Evolutionary conservation across 2,888 invertebrate genomes (phyloP).

Genomic region (Zygogramma bicolorata): DNA sequence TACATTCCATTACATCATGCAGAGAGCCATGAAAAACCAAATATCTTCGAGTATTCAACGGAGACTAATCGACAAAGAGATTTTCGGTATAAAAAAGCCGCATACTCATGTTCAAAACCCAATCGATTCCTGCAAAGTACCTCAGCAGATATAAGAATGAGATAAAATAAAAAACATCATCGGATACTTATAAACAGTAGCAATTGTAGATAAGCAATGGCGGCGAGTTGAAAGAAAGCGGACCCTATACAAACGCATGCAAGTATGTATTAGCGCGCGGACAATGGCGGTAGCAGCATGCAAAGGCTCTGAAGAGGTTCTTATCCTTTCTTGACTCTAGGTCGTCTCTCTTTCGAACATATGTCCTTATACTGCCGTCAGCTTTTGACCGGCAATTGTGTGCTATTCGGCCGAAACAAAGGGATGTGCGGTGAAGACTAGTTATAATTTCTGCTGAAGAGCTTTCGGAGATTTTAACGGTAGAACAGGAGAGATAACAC

Average conservation of each 20-base stretch:
- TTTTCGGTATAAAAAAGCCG: too few relatives aligned
- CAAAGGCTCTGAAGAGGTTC: conserved; percentile 37
- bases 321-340: conserved; percentile 32
- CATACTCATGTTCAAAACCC: conserved; percentile 19
- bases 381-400: conserved; percentile 44
- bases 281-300: conserved; percentile 50
- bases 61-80: too few relatives aligned
- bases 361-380: conserved; percentile 50
- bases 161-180: conserved; percentile 49
- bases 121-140: conserved; percentile 35
- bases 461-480: conserved; percentile 27
- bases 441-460: conserved; percentile 42
- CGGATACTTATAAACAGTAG: conserved; percentile 59
- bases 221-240: conserved; percentile 58
- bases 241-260: conserved; percentile 57
- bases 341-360: conserved; percentile 36
- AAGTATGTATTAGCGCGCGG: conserved; percentile 55
- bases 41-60: too few relatives aligned
- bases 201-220: conserved; percentile 62
- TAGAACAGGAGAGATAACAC: neutral
- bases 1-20: too few relatives aligned
- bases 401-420: conserved; percentile 45
- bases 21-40: too few relatives aligned
- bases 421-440: conserved; percentile 36
- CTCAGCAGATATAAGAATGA: conserved; percentile 39